Evolutionary conservation across 92 coral and sea anemone species (phyloP), one percentile per base, ranked within the genome.

Genomic region (Chrysogorgia sp.): DNA sequence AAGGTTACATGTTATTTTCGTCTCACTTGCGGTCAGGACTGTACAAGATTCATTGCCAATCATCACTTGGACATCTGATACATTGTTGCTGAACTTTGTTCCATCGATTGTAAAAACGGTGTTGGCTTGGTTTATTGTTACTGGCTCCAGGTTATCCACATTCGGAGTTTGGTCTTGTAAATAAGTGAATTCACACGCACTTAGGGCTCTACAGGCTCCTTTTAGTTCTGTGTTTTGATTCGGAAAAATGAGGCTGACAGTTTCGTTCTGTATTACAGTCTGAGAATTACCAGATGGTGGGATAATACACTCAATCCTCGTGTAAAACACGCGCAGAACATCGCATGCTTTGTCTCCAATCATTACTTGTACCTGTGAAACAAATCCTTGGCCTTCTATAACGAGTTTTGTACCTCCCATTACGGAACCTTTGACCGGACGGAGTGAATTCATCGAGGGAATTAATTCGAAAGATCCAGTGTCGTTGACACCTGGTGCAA

Each of bases 301-400:
- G 1, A 91, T 90, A 10, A 58, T 61, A 53, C 97, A 92, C 21
- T 58, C 77, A 61, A 92, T 82, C 35, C 81, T 79, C 29, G 83
- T 79, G 32, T 78, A 62, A 7, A 79, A 74, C 9, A 80, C 45
- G 30, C 81, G 45, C 7, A 34, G 19, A 56, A 92, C 64, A 10
- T 59, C 22, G 43, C 97, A 91, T 0, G 58, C 59, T 14, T 40
- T 83, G 47, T 63, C 76, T 10, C 86, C 91, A 7, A 89, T 86
- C 30, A 10, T 58, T 22, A 89, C 87, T 19, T 14, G 29, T 55
- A 53, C 60, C 0, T 15, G 40, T 3, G 64, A 81, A 26, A 58
- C 24, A 50, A 92, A 92, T 9, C 97, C 97, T 31, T 82, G 80
- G 7, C 97, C 97, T 14, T 7, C 83, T 49, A 92, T 63, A 24